Conservation (phyloP, 2,797 vertebrate genomes). For the Sebastes hopkinsi region DNA sequence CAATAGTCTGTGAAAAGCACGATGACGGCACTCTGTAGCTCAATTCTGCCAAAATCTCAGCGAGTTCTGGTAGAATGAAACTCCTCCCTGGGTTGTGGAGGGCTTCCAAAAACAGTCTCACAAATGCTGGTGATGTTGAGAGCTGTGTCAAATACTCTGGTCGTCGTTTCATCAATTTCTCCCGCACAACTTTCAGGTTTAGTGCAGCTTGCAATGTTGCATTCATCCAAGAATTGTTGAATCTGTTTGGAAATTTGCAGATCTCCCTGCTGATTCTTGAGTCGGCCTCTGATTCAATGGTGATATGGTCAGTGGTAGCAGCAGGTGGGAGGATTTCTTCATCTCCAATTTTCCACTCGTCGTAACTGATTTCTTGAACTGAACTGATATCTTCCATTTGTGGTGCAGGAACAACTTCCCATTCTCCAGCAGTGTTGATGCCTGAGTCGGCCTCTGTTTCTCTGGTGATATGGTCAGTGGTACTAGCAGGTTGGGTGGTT, state of each 20-base stretch:
- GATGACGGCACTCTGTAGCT: fast-evolving
- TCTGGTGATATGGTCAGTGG: too few relatives aligned
- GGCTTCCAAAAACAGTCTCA: background rate
- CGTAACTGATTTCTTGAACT: too few relatives aligned
- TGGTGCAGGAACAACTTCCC: too few relatives aligned
- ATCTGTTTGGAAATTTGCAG: background rate
- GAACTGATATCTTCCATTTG: too few relatives aligned
- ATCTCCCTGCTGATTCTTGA: background rate
- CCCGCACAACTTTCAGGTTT: background rate
- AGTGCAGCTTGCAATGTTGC: background rate
- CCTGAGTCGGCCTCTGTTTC: too few relatives aligned
- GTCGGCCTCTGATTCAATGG: too few relatives aligned
- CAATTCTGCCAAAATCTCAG: fast-evolving
- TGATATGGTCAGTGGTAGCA: too few relatives aligned
- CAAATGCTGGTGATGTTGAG: background rate
- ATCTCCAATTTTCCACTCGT: too few relatives aligned
- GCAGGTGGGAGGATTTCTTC: too few relatives aligned
- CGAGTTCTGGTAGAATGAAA: background rate
- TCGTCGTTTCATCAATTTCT: background rate
- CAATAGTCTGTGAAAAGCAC: background rate
- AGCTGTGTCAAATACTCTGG: background rate
- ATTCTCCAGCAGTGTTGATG: too few relatives aligned
- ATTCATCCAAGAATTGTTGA: background rate
- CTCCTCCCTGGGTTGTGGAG: background rate
- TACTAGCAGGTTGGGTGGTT: too few relatives aligned